These are phyloP conservation scores for Rhodinocichla rosea DNA, from an alignment of 2,113 vertebrate species.

Conservation along the genomic window DNA sequence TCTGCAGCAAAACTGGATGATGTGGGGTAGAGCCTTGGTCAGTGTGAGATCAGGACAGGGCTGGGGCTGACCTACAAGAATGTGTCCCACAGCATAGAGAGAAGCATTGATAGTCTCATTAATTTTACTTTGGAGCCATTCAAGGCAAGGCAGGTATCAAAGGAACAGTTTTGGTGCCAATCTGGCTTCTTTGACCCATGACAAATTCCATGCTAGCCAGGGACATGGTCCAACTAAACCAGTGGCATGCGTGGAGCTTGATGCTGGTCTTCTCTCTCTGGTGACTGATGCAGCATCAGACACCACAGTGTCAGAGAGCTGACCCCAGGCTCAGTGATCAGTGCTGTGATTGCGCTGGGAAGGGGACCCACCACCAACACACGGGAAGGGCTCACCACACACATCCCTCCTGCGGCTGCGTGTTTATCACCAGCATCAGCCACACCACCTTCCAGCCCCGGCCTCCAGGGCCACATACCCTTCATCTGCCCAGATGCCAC, in stretches of 20 bases:
- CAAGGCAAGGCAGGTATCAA: neutral
- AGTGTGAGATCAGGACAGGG: neutral
- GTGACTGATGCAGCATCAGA: neutral
- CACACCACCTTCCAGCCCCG: neutral
- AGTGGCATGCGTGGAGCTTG: neutral
- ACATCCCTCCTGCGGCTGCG: rapidly evolving
- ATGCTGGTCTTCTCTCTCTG: neutral
- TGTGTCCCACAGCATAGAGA: neutral
- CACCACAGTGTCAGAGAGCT: neutral
- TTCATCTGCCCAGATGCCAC: neutral
- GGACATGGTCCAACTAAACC: neutral
- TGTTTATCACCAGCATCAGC: neutral
- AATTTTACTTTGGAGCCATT: neutral
- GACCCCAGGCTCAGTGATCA: neutral
- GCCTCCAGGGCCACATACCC: neutral
- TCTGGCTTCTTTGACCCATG: neutral
- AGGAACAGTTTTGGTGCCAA: neutral
- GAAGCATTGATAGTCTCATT: neutral
- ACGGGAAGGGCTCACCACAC: rapidly evolving
- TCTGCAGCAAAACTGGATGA: neutral
- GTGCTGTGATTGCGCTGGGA: neutral
- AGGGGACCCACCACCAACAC: neutral
- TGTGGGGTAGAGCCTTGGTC: neutral
- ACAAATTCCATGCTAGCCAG: neutral
- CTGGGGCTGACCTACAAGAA: neutral